Evolutionary conservation across 2,888 invertebrate species (phyloP).

Genomic region (Parnassius apollo): DNA sequence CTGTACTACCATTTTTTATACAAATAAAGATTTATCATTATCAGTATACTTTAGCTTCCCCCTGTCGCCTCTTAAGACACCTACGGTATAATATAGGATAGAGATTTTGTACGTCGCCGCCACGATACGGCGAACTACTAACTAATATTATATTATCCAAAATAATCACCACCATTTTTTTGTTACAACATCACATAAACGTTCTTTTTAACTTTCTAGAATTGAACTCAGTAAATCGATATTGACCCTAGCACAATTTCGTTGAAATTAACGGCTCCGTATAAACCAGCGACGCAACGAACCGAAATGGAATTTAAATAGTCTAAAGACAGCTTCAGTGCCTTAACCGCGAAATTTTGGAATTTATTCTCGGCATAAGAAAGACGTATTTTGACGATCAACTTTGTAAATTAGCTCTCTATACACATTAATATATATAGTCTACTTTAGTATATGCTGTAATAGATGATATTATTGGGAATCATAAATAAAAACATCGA

Average conservation of each 20-base stretch:
- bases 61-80: too few relatives aligned
- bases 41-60: too few relatives aligned
- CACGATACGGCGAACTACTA: too few relatives aligned
- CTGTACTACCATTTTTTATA: too few relatives aligned
- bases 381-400: conserved; percentile 29
- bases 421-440: conserved; percentile 5
- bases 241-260: conserved; percentile 63
- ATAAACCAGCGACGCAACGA: conserved; percentile 81
- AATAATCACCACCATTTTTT: too few relatives aligned
- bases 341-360: conserved; percentile 51
- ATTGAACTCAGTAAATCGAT: conserved; percentile 45
- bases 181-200: too few relatives aligned
- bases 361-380: conserved; percentile 39
- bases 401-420: conserved; percentile 35
- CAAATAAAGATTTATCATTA: too few relatives aligned
- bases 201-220: too few relatives aligned
- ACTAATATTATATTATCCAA: too few relatives aligned
- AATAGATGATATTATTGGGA: not conserved
- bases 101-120: too few relatives aligned
- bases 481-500: conserved; percentile 12
- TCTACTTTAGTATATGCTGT: conserved; percentile 3
- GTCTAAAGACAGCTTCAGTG: conserved; percentile 73
- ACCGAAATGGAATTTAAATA: conserved; percentile 80
- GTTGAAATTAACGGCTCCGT: conserved; percentile 77
- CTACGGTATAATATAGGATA: too few relatives aligned